Evolutionary conservation across 1,140 invertebrate species (phyloP), one percentile per base, ranked within the genome.

Genomic region (Gryon sp.): DNA sequence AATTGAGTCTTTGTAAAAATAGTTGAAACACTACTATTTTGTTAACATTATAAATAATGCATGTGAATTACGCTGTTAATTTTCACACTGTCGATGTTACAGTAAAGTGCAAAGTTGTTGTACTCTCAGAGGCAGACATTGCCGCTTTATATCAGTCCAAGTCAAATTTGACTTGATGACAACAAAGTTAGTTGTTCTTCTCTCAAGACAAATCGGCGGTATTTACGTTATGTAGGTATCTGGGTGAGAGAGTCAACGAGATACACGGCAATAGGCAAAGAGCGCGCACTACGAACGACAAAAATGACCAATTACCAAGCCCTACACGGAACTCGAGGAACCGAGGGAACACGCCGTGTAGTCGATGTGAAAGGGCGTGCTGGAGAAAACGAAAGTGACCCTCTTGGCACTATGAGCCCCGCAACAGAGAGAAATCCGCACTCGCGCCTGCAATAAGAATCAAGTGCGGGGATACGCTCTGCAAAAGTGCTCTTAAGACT

Each of bases 211-310:
- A 52, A 62, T 69, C 80, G 66, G 69, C 55, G 70, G 70, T 69
- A 46, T 55, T 69, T 73, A 43, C 34, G 24, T 78, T 82, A 79
- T 78, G 69, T 79, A 76, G 77, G 53, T 82, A 82, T 80, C 74
- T 79, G 59, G 76, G 74, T 79, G 74, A 79, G 78, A 62, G 69
- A 68, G 55, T 40, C 32, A 36, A 48, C 41, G 38, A 41, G 57
- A 40, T 36, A 69, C 43, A 59, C 16, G 45, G 24, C 26, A 46
- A 38, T 55, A 73, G 55, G 46, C 36, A 38, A 63, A 18, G 55
- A 20, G 41, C 41, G 36, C 46, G 19, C 40, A 1, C 6, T 9
- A 8, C 50, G 53, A 40, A 68, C 38, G 63, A 43, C 63, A 76
- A 78, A 80, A 82, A 80, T 78, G 50, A 60, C 38, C 74, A 75